Evolutionary conservation across 2,113 vertebrate species (phyloP).

Genomic region (Bagarius yarrelli): DNA sequence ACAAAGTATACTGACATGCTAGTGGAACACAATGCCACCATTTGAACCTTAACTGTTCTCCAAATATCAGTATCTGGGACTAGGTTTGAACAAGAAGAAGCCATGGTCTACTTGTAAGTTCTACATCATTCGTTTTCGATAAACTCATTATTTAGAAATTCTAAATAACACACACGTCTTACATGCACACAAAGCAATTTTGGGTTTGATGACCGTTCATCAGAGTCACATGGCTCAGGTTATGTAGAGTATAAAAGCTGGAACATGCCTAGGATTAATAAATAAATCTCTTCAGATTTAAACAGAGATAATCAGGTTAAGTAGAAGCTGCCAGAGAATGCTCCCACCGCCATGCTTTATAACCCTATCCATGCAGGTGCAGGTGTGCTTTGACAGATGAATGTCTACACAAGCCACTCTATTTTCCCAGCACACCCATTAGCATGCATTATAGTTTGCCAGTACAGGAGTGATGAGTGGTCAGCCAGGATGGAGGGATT

Average conservation of each 20-base stretch:
- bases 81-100: neutral
- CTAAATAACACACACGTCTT: neutral
- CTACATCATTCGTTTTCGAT: neutral
- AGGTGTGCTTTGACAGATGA: conserved; percentile 35
- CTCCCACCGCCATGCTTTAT: conserved; percentile 40
- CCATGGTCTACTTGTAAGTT: neutral
- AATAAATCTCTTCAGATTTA: conserved; percentile 50
- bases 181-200: neutral
- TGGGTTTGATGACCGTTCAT: neutral
- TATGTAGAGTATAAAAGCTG: conserved; percentile 45
- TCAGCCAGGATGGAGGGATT: conserved; percentile 24
- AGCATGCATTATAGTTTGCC: conserved; percentile 47
- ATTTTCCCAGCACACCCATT: conserved; percentile 40
- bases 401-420: conserved; percentile 39
- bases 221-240: conserved; percentile 47
- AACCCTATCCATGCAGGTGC: conserved; percentile 32
- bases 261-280: conserved; percentile 40
- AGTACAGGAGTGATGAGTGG: conserved; percentile 17
- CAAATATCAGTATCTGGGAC: neutral
- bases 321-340: conserved; percentile 52
- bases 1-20: too few relatives aligned
- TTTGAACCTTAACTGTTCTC: neutral
- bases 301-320: conserved; percentile 59
- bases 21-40: neutral
- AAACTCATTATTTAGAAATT: neutral